phyloP scores from a whole-genome alignment of 1,140 invertebrate genomes.

The Trichomalopsis sarcophagae region DNA sequence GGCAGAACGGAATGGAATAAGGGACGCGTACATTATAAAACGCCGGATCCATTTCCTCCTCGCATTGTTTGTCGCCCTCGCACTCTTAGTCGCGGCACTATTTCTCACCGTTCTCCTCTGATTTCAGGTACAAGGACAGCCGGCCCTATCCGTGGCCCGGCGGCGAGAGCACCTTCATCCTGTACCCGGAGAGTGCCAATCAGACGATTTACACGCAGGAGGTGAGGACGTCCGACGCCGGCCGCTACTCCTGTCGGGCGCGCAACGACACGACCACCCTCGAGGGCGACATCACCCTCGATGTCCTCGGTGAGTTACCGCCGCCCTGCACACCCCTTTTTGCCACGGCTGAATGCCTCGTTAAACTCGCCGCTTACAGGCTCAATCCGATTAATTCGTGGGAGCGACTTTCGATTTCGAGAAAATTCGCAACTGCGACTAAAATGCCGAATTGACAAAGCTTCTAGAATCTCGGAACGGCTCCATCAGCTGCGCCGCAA shows the following conservation, averaged over 20 bases:
- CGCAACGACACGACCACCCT: slow-evolving; percentile 81
- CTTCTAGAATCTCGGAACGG: not conserved
- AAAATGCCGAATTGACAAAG: not conserved
- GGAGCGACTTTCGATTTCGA: too few species aligned
- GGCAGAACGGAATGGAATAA: slow-evolving; percentile 28
- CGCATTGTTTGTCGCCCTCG: not conserved
- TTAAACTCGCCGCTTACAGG: too few species aligned
- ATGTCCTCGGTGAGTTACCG: slow-evolving; percentile 78
- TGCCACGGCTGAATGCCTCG: too few species aligned
- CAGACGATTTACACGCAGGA: slow-evolving; percentile 85
- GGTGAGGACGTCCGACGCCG: slow-evolving; percentile 79
- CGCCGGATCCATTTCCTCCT: not conserved
- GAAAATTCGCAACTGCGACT: too few species aligned
- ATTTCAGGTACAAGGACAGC: slow-evolving; percentile 84
- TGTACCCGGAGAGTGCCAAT: slow-evolving; percentile 85
- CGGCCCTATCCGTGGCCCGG: slow-evolving; percentile 85
- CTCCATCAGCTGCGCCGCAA: not conserved
- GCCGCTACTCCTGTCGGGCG: slow-evolving; percentile 83
- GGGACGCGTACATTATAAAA: not conserved
- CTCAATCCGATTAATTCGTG: not conserved
- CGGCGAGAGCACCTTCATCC: slow-evolving; percentile 80
- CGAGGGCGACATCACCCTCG: slow-evolving; percentile 79
- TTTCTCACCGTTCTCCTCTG: not conserved
- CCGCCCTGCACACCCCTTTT: too few species aligned
- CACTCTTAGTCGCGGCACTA: not conserved